Evolutionary conservation across 1,140 invertebrate species (phyloP).

Genomic region (Caenorhabditis tropicalis): DNA sequence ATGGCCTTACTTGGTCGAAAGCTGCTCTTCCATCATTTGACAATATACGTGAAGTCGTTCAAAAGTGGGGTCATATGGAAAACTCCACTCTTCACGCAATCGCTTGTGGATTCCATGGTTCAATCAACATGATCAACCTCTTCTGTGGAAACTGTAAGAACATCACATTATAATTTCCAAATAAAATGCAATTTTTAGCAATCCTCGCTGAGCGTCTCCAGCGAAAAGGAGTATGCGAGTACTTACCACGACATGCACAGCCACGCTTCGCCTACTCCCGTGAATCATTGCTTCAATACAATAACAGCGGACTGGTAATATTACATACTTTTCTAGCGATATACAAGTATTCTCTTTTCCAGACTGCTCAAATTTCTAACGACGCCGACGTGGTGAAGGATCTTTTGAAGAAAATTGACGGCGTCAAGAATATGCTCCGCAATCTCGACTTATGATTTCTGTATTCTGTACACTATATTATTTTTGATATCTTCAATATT

Average conservation of each 20-base stretch:
- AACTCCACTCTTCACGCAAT: constrained; percentile 3
- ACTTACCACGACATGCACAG: neutral
- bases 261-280: constrained; percentile 6
- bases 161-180: too few relatives aligned
- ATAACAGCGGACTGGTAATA: neutral
- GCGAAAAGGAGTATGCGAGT: constrained; percentile 1
- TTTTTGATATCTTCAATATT: neutral
- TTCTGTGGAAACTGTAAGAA: neutral
- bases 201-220: constrained; percentile 2
- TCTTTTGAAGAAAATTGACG: constrained; percentile 14
- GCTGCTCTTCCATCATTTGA: neutral
- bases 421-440: constrained; percentile 20
- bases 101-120: neutral
- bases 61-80: constrained; percentile 10
- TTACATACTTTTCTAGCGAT: neutral
- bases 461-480: neutral
- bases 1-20: neutral
- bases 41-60: constrained; percentile 23
- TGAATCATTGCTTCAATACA: neutral
- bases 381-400: neutral
- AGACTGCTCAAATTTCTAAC: constrained; percentile 25
- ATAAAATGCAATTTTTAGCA: neutral
- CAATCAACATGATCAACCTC: constrained; percentile 23
- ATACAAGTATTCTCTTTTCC: neutral
- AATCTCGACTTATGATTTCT: neutral